Evolutionary conservation across 2,797 vertebrate genomes (phyloP).

Genomic region (Orientallactaga sibirica): DNA sequence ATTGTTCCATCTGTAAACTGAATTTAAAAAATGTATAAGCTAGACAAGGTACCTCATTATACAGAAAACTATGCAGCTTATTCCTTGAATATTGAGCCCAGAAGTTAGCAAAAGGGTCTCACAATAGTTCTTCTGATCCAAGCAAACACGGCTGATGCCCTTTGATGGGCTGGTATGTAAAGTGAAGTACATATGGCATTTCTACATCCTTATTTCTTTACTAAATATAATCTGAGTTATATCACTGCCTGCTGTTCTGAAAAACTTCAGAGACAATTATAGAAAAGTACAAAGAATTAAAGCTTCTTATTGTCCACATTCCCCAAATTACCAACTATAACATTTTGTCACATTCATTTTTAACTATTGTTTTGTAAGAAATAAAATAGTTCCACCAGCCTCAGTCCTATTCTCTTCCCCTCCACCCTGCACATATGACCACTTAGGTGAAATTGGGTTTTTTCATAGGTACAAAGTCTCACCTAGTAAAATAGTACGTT

Average conservation of each 20-base stretch:
- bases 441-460: conserved; percentile 31
- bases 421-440: background rate
- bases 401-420: background rate
- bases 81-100: background rate
- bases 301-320: background rate
- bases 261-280: conserved; percentile 1
- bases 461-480: conserved; percentile 58
- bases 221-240: conserved; percentile 26
- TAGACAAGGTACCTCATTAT: background rate
- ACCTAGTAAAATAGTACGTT: conserved; percentile 99
- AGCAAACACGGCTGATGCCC: background rate
- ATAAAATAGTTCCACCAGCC: background rate
- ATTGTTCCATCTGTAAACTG: conserved; percentile 3
- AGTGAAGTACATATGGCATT: background rate
- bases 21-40: conserved; percentile 27
- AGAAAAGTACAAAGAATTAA: background rate
- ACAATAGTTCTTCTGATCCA: background rate
- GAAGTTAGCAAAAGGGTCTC: background rate
- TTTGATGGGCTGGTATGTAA: conserved; percentile 17
- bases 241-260: background rate
- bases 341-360: background rate
- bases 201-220: conserved; percentile 1
- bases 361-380: conserved; percentile 39
- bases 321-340: background rate
- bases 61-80: background rate